These are phyloP conservation scores for Camponotus floridanus DNA, from an alignment of 1,140 invertebrate genomes.

Conservation along the genomic window DNA sequence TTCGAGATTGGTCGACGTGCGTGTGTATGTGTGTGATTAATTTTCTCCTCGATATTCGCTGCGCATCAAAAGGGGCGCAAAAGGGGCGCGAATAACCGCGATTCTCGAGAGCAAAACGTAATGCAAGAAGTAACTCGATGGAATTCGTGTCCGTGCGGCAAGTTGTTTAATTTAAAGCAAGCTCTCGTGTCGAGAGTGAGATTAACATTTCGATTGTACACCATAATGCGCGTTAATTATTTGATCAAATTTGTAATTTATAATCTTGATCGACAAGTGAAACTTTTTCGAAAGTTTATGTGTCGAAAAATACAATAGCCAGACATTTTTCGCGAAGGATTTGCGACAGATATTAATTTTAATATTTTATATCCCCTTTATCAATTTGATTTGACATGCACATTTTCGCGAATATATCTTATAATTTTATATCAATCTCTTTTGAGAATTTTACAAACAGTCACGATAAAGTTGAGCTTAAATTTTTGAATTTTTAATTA, in stretches of 20 bases:
- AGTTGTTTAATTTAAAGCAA: constrained; percentile 56
- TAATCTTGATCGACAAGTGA: neutral
- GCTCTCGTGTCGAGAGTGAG: neutral
- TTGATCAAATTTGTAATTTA: constrained; percentile 24
- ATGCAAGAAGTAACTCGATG: constrained; percentile 20
- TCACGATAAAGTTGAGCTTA: too few species aligned
- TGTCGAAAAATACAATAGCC: neutral
- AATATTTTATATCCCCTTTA: constrained; percentile 2
- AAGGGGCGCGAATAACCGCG: constrained; percentile 18
- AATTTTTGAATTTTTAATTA: neutral
- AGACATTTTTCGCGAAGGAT: neutral
- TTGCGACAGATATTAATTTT: too few species aligned
- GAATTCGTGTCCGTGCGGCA: constrained; percentile 45
- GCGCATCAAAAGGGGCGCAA: neutral
- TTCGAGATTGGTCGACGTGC: neutral
- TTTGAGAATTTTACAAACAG: neutral
- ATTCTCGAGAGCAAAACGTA: constrained; percentile 25
- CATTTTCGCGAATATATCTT: neutral
- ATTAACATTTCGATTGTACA: constrained; percentile 54
- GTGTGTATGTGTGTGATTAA: constrained; percentile 37
- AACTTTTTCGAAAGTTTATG: neutral
- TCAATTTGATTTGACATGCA: neutral
- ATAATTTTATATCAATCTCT: neutral
- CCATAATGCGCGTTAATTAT: constrained; percentile 38
- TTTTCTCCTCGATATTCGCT: constrained; percentile 36